Conservation (phyloP, 2,888 invertebrate genomes). For the Blastobasis adustella region DNA sequence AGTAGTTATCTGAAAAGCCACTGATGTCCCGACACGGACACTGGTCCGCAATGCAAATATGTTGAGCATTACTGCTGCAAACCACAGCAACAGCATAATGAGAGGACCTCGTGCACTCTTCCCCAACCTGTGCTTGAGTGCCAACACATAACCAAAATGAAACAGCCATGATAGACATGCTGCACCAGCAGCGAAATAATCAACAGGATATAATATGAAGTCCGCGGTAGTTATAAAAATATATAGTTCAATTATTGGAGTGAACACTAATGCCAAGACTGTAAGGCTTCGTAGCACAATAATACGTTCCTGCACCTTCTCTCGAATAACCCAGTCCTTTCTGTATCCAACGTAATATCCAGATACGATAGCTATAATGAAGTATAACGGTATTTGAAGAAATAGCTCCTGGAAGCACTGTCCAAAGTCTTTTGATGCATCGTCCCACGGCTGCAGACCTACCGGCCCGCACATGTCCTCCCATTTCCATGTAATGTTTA, state of each 20-base stretch:
- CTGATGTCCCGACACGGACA: constrained; percentile 60
- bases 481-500: constrained; percentile 79
- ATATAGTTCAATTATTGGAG: constrained; percentile 82
- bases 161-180: constrained; percentile 87
- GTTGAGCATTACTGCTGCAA: constrained; percentile 78
- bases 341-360: constrained; percentile 86
- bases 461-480: constrained; percentile 84
- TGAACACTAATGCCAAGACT: constrained; percentile 76
- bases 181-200: constrained; percentile 81
- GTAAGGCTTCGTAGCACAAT: constrained; percentile 79
- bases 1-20: constrained; percentile 77
- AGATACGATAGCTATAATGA: constrained; percentile 84
- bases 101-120: constrained; percentile 84
- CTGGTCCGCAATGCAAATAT: constrained; percentile 81
- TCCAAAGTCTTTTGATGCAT: constrained; percentile 82
- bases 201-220: constrained; percentile 75
- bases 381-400: constrained; percentile 84
- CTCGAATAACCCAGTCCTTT: constrained; percentile 76
- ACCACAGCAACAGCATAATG: constrained; percentile 80
- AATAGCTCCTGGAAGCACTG: constrained; percentile 90
- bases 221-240: constrained; percentile 70
- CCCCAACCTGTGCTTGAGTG: constrained; percentile 77
- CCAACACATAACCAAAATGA: constrained; percentile 84
- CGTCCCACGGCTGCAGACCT: constrained; percentile 82
- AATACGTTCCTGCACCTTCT: constrained; percentile 75